Evolutionary conservation across 2,888 invertebrate genomes (phyloP), one percentile per base, ranked within the genome.

Genomic region (Sesia apiformis): DNA sequence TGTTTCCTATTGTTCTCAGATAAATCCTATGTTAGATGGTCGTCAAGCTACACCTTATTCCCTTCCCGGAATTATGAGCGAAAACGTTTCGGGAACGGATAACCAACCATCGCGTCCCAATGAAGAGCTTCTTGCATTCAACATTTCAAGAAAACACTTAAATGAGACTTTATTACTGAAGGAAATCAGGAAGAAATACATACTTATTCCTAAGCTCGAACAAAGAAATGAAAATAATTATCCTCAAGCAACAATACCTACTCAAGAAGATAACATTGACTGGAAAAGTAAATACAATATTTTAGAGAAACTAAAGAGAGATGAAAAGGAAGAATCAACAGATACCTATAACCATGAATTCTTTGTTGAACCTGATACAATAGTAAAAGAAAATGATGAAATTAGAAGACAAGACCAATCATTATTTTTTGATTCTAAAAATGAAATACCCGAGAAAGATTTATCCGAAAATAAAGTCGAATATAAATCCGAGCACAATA

Each of bases 211-310:
- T 5, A 85, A 80, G 69, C 56, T 72, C 49, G 64, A 61, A 59
- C 60, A 66, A 40, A 53, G 58, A 23, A 56, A 61, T 51, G 59
- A 52, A 40, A 65, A 68, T 55, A 63, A 65, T 54, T 6, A 59
- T 58, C 40, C 57, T 60, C 51, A 57, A 56, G 50, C 62, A 60
- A 41, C 56, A 64, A 7, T 5, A 4, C 62, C 56, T 57, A 53
- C 58, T 8, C 8, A 40, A 3, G 63, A 66, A 54, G 70, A 75
- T 46, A 75, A 71, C 56, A 58, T 56, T 39, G 84, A 87, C 61
- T 89, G 89, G 89, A 84, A 77, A 67, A 84, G 74, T 58, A 89
- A 89, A 74, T 89, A 89, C 57, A 77, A 81, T 53, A 88, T 89
- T 62, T 70, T 89, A 61, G 72, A 83, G 46, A 63, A 78, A 63